phyloP scores from a whole-genome alignment of 2,113 vertebrate genomes.

The Panthera uncia region DNA sequence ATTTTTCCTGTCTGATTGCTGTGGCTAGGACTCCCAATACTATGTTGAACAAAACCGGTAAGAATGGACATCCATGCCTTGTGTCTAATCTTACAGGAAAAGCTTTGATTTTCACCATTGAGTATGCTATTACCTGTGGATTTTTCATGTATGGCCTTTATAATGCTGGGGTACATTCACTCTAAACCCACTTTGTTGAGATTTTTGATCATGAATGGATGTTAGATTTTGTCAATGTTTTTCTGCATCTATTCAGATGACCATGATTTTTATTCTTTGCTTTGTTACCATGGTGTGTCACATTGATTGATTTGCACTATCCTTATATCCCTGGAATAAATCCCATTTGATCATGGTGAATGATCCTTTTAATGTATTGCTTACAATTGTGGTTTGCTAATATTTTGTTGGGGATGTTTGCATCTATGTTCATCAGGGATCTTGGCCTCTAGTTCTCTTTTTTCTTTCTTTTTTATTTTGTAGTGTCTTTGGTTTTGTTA shows the following conservation, averaged over 20 bases:
- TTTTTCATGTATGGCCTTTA: not conserved
- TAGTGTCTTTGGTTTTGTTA: not conserved
- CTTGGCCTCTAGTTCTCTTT: not conserved
- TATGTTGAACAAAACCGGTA: not conserved
- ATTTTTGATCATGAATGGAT: not conserved
- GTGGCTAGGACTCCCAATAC: not conserved
- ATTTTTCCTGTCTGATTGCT: not conserved
- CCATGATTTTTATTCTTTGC: not conserved
- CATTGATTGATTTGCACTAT: not conserved
- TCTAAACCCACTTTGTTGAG: not conserved
- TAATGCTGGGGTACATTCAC: not conserved
- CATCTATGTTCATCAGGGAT: not conserved
- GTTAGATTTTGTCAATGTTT: not conserved
- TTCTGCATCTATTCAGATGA: not conserved
- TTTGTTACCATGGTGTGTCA: not conserved
- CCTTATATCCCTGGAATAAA: not conserved
- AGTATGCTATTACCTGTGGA: not conserved
- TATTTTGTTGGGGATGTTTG: not conserved
- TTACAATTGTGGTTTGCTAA: not conserved
- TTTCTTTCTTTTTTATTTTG: not conserved
- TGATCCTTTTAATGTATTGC: not conserved
- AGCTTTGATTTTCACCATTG: not conserved
- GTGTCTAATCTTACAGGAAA: not conserved
- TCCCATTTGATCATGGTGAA: not conserved
- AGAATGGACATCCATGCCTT: not conserved